Conservation (phyloP, 1,140 invertebrate species). For the Archegozetes longisetosus region DNA sequence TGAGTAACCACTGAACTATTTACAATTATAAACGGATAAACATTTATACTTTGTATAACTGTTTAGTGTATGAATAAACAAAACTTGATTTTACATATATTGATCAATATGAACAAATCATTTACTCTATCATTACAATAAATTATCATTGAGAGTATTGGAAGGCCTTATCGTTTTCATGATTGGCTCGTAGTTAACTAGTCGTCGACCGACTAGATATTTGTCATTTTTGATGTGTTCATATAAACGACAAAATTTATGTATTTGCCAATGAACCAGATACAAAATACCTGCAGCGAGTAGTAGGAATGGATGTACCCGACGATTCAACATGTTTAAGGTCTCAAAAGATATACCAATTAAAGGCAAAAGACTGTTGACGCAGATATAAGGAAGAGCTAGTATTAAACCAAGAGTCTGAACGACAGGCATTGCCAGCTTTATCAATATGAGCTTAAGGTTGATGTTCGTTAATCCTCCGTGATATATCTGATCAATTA, state of each 20-base stretch:
- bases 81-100: background rate
- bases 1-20: too few species aligned
- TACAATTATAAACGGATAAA: too few species aligned
- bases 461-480: constrained; percentile 87
- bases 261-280: constrained; percentile 58
- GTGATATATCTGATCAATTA: constrained; percentile 38
- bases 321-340: constrained; percentile 58
- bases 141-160: background rate
- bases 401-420: constrained; percentile 67
- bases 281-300: constrained; percentile 44
- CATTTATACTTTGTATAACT: too few species aligned
- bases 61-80: background rate
- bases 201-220: constrained; percentile 80
- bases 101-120: background rate
- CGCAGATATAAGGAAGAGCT: constrained; percentile 72
- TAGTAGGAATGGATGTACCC: constrained; percentile 78
- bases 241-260: constrained; percentile 82
- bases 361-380: constrained; percentile 62
- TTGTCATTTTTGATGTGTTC: constrained; percentile 99
- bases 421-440: constrained; percentile 75
- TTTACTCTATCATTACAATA: background rate
- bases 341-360: constrained; percentile 49
- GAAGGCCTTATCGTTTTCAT: background rate
- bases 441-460: constrained; percentile 62
- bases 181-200: constrained; percentile 73